Percentiles rank a stretch among this genome's conserved stretches.
Evolutionary conservation across 2,113 vertebrate species (phyloP).

Genomic region (Atractosteus spatula): DNA sequence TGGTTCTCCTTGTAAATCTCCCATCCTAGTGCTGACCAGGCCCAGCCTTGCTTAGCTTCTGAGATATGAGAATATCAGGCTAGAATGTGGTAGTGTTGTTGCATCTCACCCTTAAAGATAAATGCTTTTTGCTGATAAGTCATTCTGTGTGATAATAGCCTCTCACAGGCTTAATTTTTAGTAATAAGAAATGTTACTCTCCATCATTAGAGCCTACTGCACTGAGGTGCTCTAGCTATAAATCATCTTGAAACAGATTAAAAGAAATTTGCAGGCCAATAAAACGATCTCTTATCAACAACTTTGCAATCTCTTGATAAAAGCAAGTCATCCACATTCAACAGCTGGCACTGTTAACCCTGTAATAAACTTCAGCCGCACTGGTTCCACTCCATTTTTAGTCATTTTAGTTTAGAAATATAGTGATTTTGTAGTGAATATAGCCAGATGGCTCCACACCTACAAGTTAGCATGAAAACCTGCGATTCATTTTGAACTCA

Average conservation of each 20-base stretch:
- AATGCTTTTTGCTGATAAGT: background rate
- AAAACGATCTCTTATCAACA: constrained; percentile 13
- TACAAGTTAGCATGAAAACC: too few species aligned
- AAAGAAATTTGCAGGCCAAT: constrained; percentile 11
- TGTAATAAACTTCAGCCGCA: background rate
- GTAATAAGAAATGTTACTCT: background rate
- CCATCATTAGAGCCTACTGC: background rate
- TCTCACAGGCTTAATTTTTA: constrained; percentile 1
- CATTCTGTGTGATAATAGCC: background rate
- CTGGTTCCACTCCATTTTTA: too few species aligned
- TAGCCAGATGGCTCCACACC: too few species aligned
- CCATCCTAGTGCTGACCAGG: too few species aligned
- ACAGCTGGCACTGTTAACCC: background rate
- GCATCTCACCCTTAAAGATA: too few species aligned
- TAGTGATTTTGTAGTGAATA: too few species aligned
- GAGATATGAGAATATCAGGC: too few species aligned
- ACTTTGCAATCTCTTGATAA: background rate
- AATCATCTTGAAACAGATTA: constrained; percentile 9
- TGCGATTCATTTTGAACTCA: too few species aligned
- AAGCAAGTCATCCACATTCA: background rate
- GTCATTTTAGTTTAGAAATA: too few species aligned
- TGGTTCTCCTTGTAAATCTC: too few species aligned
- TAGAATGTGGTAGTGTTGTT: too few species aligned
- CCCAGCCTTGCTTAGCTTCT: too few species aligned
- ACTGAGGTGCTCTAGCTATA: constrained; percentile 11